Base-by-base conservation (phyloP, 2,797 vertebrate species). In the Catamblyrhynchus diadema region DNA sequence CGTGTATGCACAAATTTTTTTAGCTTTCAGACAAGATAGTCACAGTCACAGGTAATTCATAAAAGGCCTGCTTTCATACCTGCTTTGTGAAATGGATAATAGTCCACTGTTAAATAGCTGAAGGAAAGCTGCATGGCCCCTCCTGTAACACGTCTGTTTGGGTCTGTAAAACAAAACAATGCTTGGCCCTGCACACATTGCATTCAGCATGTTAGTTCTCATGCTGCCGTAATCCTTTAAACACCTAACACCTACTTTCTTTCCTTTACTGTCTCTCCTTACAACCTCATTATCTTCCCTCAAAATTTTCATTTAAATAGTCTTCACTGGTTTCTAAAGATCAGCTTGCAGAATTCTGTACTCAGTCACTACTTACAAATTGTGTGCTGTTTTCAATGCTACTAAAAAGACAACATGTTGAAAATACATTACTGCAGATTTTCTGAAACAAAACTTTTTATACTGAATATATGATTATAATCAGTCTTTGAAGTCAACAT, bases 81-180 rank as follows among this genome's bases (percentile, higher is more conserved):
- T 98, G 99, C 99, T 98, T 98, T 98, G 97, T 99, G 99, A 95
- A 99, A 99, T 19, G 99, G 99, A 53, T 99, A 99, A 96, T 99
- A 99, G 96, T 99, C 99, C 94, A 99, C 97, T 41, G 99, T 99
- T 95, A 99, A 98, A 85, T 98, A 98, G 94, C 98, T 99, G 97
- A 99, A 99, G 80, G 99, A 99, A 42, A 99, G 98, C 90, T 99
- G 99, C 99, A 99, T 99, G 86, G 99, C 99, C 64, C 99, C 99
- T 80, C 99, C 99, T 8, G 98, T 98, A 95, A 99, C 97, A 89
- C 98, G 98, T 92, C 99, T 99, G 51, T 98, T 98, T 91, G 97
- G 96, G 80, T 98, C 99, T 99, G 95, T 39, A 96, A 88, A 94
- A 97, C 42, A 80, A 94, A 93, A 72, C 60, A 75, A 24, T 4